phyloP scores from a whole-genome alignment of 2,888 invertebrate species.

The Sinelater perroti region DNA sequence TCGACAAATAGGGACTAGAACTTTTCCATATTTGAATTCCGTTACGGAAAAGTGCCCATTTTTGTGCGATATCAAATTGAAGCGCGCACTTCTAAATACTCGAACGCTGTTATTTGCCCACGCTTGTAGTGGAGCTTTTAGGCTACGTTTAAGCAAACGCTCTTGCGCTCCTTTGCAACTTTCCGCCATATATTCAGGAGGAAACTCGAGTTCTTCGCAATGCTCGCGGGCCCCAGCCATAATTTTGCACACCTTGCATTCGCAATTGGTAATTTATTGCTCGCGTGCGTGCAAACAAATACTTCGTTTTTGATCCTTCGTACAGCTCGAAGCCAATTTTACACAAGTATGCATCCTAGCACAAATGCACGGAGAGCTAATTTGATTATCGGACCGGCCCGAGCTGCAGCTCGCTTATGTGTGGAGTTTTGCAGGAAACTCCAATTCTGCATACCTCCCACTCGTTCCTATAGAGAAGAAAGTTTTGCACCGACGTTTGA shows the following conservation, averaged over 20 bases:
- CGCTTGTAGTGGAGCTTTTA: constrained; percentile 31
- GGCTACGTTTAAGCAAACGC: constrained; percentile 15
- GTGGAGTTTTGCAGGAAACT: constrained; percentile 20
- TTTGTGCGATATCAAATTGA: constrained; percentile 22
- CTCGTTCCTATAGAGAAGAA: constrained; percentile 23
- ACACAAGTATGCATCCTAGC: no score
- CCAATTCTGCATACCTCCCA: constrained; percentile 20
- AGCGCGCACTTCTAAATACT: constrained; percentile 31
- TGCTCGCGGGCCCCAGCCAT: background rate
- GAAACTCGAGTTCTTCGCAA: background rate
- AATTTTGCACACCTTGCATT: constrained; percentile 3
- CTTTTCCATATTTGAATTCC: constrained; percentile 24
- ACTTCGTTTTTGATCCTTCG: no score
- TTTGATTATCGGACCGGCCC: background rate
- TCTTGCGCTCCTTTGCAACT: constrained; percentile 2
- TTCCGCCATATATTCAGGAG: constrained; percentile 6
- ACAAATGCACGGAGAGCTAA: background rate
- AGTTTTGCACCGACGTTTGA: constrained; percentile 26
- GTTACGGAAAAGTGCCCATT: constrained; percentile 19
- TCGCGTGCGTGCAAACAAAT: no score
- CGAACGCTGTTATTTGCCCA: constrained; percentile 28
- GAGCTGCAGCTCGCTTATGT: constrained; percentile 1
- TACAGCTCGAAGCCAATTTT: no score
- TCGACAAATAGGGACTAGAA: constrained; percentile 16
- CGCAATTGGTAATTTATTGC: constrained; percentile 4